Base-by-base conservation (phyloP, 2,797 vertebrate species). In the Glyptemys insculpta region DNA sequence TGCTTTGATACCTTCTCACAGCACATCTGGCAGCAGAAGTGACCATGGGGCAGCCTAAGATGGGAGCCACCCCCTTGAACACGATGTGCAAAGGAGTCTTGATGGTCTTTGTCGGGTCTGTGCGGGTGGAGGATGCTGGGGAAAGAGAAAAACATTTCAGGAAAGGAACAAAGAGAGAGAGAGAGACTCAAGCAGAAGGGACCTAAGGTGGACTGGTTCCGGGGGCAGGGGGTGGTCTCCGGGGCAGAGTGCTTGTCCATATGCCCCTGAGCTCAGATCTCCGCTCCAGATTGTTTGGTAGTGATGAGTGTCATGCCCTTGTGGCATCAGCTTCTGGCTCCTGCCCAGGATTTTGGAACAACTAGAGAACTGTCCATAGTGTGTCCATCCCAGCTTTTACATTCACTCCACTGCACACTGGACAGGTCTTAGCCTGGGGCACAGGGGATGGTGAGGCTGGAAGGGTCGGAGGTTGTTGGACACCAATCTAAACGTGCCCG, bases 81-180 rank as follows among this genome's bases (percentile, higher is more conserved):
- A 44, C 3, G 12, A 44, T 31, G 44, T 15, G 18, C 5, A 4
- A 86, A 78, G 84, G 41, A 47, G 68, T 7, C 44, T 9, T 23
- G 41, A 62, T 27, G 62, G 23, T 74, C 37, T 25, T 56, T 76
- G 12, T 18, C 5, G 53, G 9, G 72, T 31, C 37, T 12, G 52
- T 25, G 11, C 3, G 0, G 78, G 62, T 19, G 18, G 27, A 76
- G 79, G 89, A 91, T 7, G 37, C 34, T 62, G 76, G 50, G 80
- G n/a, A 88, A 89, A 65, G 65, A 74, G 72, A 95, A 83, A 92
- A 83, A 94, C 29, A 52, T 81, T 81, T 89, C 76, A 79, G 78
- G 34, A 37, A 57, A 76, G 5, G 91, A 72, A 85, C 82, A 79
- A 81, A 49, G 3, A 86, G 41, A 65, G 37, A n/a, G 37, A 85